Percentiles rank a stretch among this genome's conserved stretches.
phyloP scores from a whole-genome alignment of 2,888 invertebrate genomes.

The Lissocephala sabroskyi region DNA sequence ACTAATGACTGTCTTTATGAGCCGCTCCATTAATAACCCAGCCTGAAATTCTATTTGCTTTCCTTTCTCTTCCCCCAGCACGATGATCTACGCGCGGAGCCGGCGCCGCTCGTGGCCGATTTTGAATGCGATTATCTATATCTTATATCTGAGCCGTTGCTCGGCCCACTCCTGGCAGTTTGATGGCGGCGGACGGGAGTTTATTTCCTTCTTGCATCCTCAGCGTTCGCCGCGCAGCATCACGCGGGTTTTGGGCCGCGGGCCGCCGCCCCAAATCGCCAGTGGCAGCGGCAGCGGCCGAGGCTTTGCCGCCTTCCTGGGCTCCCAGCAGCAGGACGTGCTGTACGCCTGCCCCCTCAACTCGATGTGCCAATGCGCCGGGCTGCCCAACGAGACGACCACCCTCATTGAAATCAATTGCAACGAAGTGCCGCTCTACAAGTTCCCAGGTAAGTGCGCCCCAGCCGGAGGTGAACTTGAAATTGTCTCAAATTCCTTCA shows the following conservation, averaged over 20 bases:
- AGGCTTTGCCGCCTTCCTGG: constrained; percentile 64
- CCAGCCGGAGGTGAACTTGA: too few relatives aligned
- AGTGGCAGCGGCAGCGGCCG: constrained; percentile 38
- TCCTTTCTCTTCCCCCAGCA: constrained; percentile 18
- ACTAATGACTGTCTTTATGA: constrained; percentile 37
- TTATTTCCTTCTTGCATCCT: background rate
- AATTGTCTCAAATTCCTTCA: too few relatives aligned
- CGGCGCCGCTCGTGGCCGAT: too few relatives aligned
- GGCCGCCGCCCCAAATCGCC: constrained; percentile 28
- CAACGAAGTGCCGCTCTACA: constrained; percentile 72
- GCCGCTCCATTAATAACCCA: constrained; percentile 28
- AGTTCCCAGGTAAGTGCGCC: constrained; percentile 71
- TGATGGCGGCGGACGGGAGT: constrained; percentile 61
- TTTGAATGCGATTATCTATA: constrained; percentile 70
- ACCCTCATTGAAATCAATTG: constrained; percentile 73
- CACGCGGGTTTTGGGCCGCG: constrained; percentile 34
- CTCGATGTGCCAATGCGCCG: constrained; percentile 73
- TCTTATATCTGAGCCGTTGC: constrained; percentile 67
- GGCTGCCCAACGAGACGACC: constrained; percentile 72
- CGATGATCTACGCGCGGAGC: too few relatives aligned
- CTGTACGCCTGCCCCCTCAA: constrained; percentile 72
- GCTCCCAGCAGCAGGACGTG: constrained; percentile 71
- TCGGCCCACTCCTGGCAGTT: constrained; percentile 71
- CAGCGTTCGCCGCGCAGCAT: constrained; percentile 41
- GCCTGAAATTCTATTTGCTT: background rate